Evolutionary conservation across 2,797 vertebrate genomes (phyloP), one percentile per base, ranked within the genome.

Genomic region (Phalloptychus januarius): DNA sequence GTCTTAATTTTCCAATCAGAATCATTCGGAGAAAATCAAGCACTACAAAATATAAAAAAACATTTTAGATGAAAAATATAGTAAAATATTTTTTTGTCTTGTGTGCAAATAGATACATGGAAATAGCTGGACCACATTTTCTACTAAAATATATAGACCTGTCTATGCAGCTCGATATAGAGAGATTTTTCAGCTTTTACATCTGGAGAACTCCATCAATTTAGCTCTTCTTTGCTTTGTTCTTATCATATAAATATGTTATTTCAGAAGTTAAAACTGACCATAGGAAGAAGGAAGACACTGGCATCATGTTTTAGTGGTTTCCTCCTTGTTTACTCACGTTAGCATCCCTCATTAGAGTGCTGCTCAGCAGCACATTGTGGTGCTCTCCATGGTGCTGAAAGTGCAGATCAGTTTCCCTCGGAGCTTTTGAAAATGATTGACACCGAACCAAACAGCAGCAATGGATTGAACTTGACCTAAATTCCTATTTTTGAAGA

Each of bases 331-430:
- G 40, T 81, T 82, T 78, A 36, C 72, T 61, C 20, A 3, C 15
- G 78, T 70, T 75, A 67, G 70, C 73, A 81, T 82, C 79, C 54
- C 44, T 72, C 81, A 10, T 4, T 7, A 44, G 56, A 40, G 61
- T 67, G 81, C 81, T 83, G 38, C 84, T 91, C 83, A 81, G 78
- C 80, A 77, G 48, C 31, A 48, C 52, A 46, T 74, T 54, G 44
- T 45, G 84, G 78, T 13, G 84, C 91, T 95, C 83, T 95, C 94
- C 90, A 0, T 90, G 94, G 94, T 94, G 71, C 94, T 95, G 93
- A 95, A 94, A 87, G 84, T 81, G 84, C 84, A 89, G 85, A 85
- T 91, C 84, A 83, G 81, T 85, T 82, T 79, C 74, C 81, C 81
- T 72, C 13, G 58, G 83, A 81, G 82, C 71, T 80, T 75, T 40